Evolutionary conservation across 2,888 invertebrate genomes (phyloP), one percentile per base, ranked within the genome.

Genomic region (Clusia tigrina): DNA sequence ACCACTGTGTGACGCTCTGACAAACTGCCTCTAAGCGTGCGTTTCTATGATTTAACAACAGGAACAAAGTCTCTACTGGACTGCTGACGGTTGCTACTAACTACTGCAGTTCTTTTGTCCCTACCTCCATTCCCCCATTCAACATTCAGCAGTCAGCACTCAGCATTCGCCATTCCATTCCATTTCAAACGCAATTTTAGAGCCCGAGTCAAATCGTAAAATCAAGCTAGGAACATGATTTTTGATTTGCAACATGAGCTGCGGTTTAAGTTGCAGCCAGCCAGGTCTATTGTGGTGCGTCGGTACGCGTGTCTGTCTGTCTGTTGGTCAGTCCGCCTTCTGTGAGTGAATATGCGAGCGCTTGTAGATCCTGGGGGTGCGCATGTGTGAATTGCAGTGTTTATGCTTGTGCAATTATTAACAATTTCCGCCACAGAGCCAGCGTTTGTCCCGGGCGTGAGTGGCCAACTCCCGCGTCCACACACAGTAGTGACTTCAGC

Each of bases 341-440:
- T n/a, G n/a, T n/a, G n/a, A n/a, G n/a, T n/a, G n/a, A n/a, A n/a
- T n/a, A n/a, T n/a, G n/a, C n/a, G 32, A 9, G 32, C 12, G 18
- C 20, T 48, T 24, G 48, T 18, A n/a, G 53, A 38, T 17, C 24
- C 25, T 37, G n/a, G 20, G n/a, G 38, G 1, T 10, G 17, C 53
- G 20, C 53, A 53, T 32, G 37, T 53, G 59, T 53, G 37, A 53
- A 53, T 38, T 37, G 53, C 59, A 18, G 22, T 53, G 37, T 53
- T 37, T 38, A 59, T 59, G 38, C 22, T 53, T 18, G 18, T 46
- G 53, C 59, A 52, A 53, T 59, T 59, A 59, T 59, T 52, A 32
- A 51, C 48, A 18, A 48, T 46, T 58, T 24, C 58, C 42, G 48
- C 20, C 5, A 37, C 18, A 48, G 18, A n/a, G n/a, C 48, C 5